Conservation (phyloP, 2,888 invertebrate genomes). For the Byasa hedistus region DNA sequence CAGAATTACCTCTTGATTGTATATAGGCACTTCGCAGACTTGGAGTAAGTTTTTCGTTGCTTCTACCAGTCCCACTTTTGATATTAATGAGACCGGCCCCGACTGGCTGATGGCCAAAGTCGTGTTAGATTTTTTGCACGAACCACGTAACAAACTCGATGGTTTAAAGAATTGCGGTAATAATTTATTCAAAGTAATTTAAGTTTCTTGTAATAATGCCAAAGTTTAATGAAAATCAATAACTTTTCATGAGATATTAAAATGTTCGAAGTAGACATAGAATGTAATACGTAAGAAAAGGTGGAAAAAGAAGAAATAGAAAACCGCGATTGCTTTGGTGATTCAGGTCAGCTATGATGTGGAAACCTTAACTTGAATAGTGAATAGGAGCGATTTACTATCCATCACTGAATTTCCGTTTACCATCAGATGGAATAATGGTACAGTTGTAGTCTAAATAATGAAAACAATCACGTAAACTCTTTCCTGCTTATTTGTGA, state of each 20-base stretch:
- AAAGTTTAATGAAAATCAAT: conserved; percentile 5
- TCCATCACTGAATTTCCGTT: too few relatives aligned
- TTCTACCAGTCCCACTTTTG: conserved; percentile 22
- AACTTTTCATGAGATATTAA: neutral
- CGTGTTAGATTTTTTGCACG: conserved; percentile 28
- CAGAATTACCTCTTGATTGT: conserved; percentile 3
- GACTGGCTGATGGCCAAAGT: conserved; percentile 28
- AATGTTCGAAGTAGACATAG: too few relatives aligned
- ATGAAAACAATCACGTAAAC: too few relatives aligned
- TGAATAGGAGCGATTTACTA: too few relatives aligned
- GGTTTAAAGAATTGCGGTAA: conserved; percentile 21
- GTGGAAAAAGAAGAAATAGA: too few relatives aligned
- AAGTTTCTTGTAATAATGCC: conserved; percentile 33
- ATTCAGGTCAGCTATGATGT: too few relatives aligned
- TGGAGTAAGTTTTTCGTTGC: conserved; percentile 14
- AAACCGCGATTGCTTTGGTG: too few relatives aligned
- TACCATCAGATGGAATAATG: too few relatives aligned
- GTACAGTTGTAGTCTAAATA: too few relatives aligned
- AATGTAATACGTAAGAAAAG: too few relatives aligned
- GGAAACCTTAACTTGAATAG: too few relatives aligned
- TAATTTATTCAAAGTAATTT: conserved; percentile 25
- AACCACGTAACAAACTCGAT: conserved; percentile 24
- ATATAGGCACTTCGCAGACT: conserved; percentile 6
- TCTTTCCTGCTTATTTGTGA: too few relatives aligned
- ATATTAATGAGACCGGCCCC: conserved; percentile 27